Percentiles rank a stretch among this genome's conserved stretches.
Evolutionary conservation across 1,140 invertebrate genomes (phyloP).

Genomic region (Drosophila littoralis): DNA sequence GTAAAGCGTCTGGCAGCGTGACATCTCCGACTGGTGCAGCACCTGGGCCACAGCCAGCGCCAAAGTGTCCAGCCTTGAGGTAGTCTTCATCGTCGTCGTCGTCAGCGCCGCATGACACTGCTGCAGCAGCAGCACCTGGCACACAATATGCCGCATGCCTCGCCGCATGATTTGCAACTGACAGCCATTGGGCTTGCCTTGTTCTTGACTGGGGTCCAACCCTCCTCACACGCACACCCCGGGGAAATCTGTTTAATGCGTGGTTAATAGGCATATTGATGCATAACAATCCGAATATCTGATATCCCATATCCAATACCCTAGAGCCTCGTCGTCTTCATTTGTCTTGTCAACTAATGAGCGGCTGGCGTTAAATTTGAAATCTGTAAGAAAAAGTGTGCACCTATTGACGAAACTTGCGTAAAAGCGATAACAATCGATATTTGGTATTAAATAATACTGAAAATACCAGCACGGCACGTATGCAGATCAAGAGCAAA

Average conservation of each 20-base stretch:
- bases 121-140: not conserved
- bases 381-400: not conserved
- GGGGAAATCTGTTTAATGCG: conserved; percentile 37
- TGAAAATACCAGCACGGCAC: too few relatives aligned
- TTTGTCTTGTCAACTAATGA: not conserved
- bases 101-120: conserved; percentile 15
- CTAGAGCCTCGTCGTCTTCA: not conserved
- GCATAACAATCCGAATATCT: not conserved
- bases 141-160: conserved; percentile 13
- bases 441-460: too few relatives aligned
- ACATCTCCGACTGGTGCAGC: conserved; percentile 57
- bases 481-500: too few relatives aligned
- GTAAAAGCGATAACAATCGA: too few relatives aligned
- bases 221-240: not conserved
- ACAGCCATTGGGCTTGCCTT: conserved; percentile 1
- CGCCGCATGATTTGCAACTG: conserved; percentile 19
- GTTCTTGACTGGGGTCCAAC: not conserved
- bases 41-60: conserved; percentile 45
- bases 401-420: too few relatives aligned
- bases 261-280: conserved; percentile 11
- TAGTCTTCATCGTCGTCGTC: not conserved
- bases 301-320: not conserved
- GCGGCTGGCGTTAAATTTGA: not conserved
- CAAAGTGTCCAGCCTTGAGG: not conserved
- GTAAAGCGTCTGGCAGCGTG: conserved; percentile 42